Base-by-base conservation (phyloP, 2,113 vertebrate genomes). In the Indicator indicator region DNA sequence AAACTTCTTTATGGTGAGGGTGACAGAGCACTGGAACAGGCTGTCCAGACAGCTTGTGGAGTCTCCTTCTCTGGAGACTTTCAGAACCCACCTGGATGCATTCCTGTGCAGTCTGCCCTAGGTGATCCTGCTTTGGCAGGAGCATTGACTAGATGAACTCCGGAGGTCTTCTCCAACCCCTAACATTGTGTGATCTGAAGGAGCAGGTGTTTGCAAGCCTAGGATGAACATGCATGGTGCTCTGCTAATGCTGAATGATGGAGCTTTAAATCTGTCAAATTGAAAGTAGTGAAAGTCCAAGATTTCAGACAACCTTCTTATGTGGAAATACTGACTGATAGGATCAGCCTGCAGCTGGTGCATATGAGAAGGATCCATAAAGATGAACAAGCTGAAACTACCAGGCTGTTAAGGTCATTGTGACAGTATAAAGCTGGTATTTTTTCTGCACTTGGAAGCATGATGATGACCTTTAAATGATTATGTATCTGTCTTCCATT, bases 161-260 rank as follows among this genome's bases (percentile, higher is more conserved):
- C 24, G 13, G 23, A 52, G 50, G 23, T 52, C 23, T 52, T 13
- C 50, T 52, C 12, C 50, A 52, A 52, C 12, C 23, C 23, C 50
- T 52, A 52, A 52, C 50, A 52, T 26, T 52, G 11, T 52, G 50
- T 52, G 50, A 52, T 59, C 33, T 55, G 30, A 78, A 67, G 72
- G 33, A 64, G 24, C 0, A 12, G 32, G 30, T 17, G 12, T 46
- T 64, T n/a, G 54, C 64, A 42, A 55, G 68, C 48, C 1, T 0
- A 8, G 33, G 33, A 9, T 52, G 82, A 72, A 42, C 21, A 6
- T 2, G 0, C 9, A 0, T 4, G 7, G 38, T 15, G 36, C 18
- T 44, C 28, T 40, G 58, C 44, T 1, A 3, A 1, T 27, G 40
- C 59, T 55, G 50, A 30, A 44, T 9, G 23, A 40, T 23, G 52